A percentile compares a stretch with the other conserved stretches of the same genome.
Evolutionary conservation across 2,888 invertebrate species (phyloP).

Genomic region (Drosophila buzzatii): DNA sequence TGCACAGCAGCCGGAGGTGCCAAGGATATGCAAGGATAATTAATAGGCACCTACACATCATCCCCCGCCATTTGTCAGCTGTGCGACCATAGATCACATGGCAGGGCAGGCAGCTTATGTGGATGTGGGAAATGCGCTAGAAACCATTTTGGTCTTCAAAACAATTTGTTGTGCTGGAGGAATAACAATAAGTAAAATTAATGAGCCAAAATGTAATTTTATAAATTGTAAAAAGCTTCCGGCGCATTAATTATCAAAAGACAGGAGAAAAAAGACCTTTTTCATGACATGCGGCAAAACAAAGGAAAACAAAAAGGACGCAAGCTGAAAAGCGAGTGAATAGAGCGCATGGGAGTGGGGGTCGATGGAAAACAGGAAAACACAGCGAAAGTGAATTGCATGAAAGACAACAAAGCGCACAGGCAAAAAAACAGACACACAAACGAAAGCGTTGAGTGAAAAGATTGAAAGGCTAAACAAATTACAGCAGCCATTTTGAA

Average conservation of each 20-base stretch:
- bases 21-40: constrained; percentile 43
- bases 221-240: constrained; percentile 79
- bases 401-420: constrained; percentile 52
- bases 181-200: constrained; percentile 76
- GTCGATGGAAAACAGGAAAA: constrained; percentile 30
- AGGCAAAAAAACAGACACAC: constrained; percentile 36
- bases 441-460: constrained; percentile 48
- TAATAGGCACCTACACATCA: constrained; percentile 44
- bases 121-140: constrained; percentile 56
- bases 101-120: constrained; percentile 25
- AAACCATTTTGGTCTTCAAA: constrained; percentile 58
- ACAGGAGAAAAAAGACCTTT: constrained; percentile 32
- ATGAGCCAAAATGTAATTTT: constrained; percentile 78
- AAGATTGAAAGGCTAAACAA: constrained; percentile 74
- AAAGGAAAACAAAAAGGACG: constrained; percentile 25
- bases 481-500: constrained; percentile 77
- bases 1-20: constrained; percentile 15
- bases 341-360: constrained; percentile 6
- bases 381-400: constrained; percentile 72
- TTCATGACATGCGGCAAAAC: constrained; percentile 32
- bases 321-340: constrained; percentile 46
- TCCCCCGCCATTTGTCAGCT: constrained; percentile 57
- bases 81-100: constrained; percentile 52
- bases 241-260: constrained; percentile 69
- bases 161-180: constrained; percentile 60